Evolutionary conservation across 1,140 invertebrate species (phyloP).

Genomic region (Drosophila athabasca): DNA sequence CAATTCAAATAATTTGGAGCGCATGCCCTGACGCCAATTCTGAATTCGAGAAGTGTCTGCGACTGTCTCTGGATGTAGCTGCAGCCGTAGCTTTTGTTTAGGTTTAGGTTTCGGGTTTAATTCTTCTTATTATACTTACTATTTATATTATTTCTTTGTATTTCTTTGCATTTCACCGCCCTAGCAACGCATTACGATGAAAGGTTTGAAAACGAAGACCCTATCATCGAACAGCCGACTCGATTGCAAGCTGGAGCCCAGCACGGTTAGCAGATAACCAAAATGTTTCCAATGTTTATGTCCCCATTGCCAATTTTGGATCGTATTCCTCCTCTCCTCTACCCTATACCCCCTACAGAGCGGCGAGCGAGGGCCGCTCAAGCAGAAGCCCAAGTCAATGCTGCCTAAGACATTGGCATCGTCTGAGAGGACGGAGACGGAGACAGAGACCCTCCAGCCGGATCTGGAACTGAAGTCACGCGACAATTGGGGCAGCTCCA

Average conservation of each 20-base stretch:
- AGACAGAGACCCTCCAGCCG: too few relatives aligned
- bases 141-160: too few relatives aligned
- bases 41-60: slow-evolving; percentile 35
- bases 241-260: slow-evolving; percentile 21
- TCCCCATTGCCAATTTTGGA: not conserved
- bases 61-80: slow-evolving; percentile 6
- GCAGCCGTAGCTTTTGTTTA: too few relatives aligned
- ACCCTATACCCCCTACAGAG: not conserved
- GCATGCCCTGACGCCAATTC: slow-evolving; percentile 17
- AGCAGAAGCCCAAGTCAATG: slow-evolving; percentile 5
- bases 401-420: slow-evolving; percentile 26
- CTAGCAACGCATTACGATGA: slow-evolving; percentile 37
- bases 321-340: too few relatives aligned
- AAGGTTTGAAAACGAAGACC: slow-evolving; percentile 46
- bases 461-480: slow-evolving; percentile 68
- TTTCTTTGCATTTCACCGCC: not conserved
- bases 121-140: not conserved
- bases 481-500: slow-evolving; percentile 92
- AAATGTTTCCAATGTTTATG: too few relatives aligned
- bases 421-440: slow-evolving; percentile 4
- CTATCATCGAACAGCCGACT: not conserved
- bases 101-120: slow-evolving; percentile 1
- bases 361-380: slow-evolving; percentile 21
- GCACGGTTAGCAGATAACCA: slow-evolving; percentile 19
- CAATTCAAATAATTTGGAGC: slow-evolving; percentile 86